Base-by-base conservation (phyloP, 2,888 invertebrate species). In the Mythimna pallens region DNA sequence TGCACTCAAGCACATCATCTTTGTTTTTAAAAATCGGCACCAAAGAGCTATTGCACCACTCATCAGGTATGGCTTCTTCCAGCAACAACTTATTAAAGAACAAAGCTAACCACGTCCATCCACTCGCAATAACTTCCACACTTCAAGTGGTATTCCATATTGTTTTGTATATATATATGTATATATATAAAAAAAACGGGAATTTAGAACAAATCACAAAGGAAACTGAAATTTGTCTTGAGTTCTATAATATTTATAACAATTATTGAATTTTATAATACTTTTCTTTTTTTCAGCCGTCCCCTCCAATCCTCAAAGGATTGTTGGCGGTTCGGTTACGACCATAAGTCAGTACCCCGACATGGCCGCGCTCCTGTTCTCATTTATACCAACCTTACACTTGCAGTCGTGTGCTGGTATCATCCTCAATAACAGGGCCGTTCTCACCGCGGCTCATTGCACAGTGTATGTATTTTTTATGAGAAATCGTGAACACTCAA, bases 241-340 rank as follows among this genome's bases (percentile, higher is more conserved):
- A n/a, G 1, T 14, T 17, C 7, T 6, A 6, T 30, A 36, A 36
- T 36, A 36, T 36, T 36, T 36, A 36, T 36, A 36, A 2, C 9
- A 36, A 9, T 36, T 9, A 36, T 36, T 36, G 36, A 34, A 34
- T 57, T 55, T 25, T 22, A 22, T 4, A 1, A 9, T 8, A 54
- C 22, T 9, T 14, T 17, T 54, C 36, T 64, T 57, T 10, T 25
- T 81, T 78, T 4, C 64, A 86, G 85, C 85, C 34, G 76, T 69
- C 20, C 86, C 82, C 14, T 55, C 65, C 5, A 74, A 76, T 30
- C 75, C 81, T 0, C 84, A 86, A 10, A 85, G 88, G 67, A 91
- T 91, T 43, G 86, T 90, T 6, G 92, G 92, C 22, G 91, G 91
- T 1, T 80, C 88, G 1, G 65, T 71, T 1, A 88, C 87, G 10